Evolutionary conservation across 2,888 invertebrate species (phyloP), one percentile per base, ranked within the genome.

Genomic region (Diadegma fenestrale): DNA sequence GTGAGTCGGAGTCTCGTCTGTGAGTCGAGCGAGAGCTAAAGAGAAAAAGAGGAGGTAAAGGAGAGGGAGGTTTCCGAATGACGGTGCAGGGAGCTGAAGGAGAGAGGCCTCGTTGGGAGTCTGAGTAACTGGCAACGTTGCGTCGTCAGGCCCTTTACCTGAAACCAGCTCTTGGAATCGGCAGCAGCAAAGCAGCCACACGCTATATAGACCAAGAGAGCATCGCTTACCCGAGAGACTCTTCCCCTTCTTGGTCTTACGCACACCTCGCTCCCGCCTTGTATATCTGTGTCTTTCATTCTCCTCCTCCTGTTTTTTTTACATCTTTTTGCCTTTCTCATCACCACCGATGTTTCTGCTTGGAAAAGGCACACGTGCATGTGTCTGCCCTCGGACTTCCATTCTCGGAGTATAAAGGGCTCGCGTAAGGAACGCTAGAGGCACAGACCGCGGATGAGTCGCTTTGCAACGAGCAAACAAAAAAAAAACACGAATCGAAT

Each of bases 81-180:
- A 66, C 19, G 68, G 37, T 26, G 66, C 30, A 41, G 43, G 43
- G 78, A 64, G 72, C 66, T 2, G 33, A 37, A 37, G 37, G 37
- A 37, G 37, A 37, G 43, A 75, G 68, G 76, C 68, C 41, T 69
- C 68, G 51, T 12, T 41, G 66, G n/a, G 72, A 77, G 75, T 75
- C 48, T 80, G 77, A 84, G 86, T 76, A 88, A 77, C 85, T 84
- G 88, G 88, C 88, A 88, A 88, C 88, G 84, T 77, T 84, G 88
- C 87, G 77, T 72, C 54, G 54, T 58, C 64, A 69, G 86, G 80
- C 87, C 88, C 87, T 88, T 88, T 88, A 88, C 88, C 88, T 87
- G 88, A 88, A 88, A 88, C 85, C 85, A 77, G 80, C 88, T 86
- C 71, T 77, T 54, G 66, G 69, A 69, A 68, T 75, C 69, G 71